Evolutionary conservation across 2,113 vertebrate species (phyloP).

Genomic region (Cyanocitta stelleri): DNA sequence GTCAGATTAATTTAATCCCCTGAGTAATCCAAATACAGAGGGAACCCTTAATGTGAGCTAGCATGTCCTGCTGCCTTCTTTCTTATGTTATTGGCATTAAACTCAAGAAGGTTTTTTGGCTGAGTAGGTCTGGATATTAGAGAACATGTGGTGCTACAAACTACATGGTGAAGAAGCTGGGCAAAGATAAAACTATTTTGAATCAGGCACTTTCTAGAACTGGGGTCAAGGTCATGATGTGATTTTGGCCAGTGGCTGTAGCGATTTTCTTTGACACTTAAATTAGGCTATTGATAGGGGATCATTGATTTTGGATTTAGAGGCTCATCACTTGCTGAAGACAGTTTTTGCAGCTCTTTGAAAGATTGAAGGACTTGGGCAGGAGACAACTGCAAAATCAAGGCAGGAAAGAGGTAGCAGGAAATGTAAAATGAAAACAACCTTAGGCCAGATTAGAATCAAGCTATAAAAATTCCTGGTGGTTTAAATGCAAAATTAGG

Average conservation of each 20-base stretch:
- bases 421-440: not conserved
- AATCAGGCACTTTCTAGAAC: not conserved
- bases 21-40: not conserved
- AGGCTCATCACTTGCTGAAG: not conserved
- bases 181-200: not conserved
- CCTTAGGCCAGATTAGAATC: not conserved
- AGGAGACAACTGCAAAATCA: not conserved
- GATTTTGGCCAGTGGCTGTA: not conserved
- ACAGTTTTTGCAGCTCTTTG: not conserved
- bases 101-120: not conserved
- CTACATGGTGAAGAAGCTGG: not conserved
- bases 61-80: not conserved
- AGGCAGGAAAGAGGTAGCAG: not conserved
- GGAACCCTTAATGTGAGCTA: not conserved
- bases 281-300: not conserved
- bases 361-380: not conserved
- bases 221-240: not conserved
- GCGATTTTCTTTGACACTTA: not conserved
- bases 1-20: slow-evolving; percentile 21
- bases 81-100: not conserved
- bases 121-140: not conserved
- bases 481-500: not conserved
- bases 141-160: not conserved
- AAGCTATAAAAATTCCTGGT: not conserved
- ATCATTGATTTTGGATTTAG: not conserved